Conservation (phyloP, 2,888 invertebrate species). For the Ferrisia virgata region DNA sequence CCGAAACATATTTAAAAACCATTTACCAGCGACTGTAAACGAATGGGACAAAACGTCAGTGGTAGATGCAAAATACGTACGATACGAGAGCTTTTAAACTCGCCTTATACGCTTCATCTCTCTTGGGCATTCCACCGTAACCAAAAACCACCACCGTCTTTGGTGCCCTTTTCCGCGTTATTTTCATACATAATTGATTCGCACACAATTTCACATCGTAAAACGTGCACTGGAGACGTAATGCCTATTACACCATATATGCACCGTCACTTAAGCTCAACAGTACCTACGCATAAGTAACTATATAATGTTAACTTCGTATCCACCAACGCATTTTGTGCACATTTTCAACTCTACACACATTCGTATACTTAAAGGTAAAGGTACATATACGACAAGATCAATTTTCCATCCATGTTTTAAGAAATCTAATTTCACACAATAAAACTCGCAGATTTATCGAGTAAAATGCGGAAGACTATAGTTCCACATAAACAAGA, state of each 20-base stretch:
- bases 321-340: no score
- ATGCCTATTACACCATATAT: not conserved
- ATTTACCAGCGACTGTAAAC: not conserved
- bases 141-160: not conserved
- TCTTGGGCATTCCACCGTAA: slow-evolving; percentile 24
- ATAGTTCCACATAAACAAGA: no score
- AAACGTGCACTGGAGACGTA: slow-evolving; percentile 23
- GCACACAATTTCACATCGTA: not conserved
- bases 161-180: not conserved
- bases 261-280: not conserved
- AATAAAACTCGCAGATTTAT: no score
- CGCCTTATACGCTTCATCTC: not conserved
- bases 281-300: no score
- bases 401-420: no score
- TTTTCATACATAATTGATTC: slow-evolving; percentile 38
- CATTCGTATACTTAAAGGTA: no score
- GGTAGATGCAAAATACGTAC: not conserved
- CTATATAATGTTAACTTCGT: no score
- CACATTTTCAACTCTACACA: no score
- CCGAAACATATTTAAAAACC: not conserved
- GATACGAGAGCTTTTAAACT: not conserved
- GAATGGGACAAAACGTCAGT: not conserved
- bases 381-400: no score
- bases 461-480: no score
- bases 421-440: no score